phyloP scores from a whole-genome alignment of 2,113 vertebrate species.

The Lampris incognitus region DNA sequence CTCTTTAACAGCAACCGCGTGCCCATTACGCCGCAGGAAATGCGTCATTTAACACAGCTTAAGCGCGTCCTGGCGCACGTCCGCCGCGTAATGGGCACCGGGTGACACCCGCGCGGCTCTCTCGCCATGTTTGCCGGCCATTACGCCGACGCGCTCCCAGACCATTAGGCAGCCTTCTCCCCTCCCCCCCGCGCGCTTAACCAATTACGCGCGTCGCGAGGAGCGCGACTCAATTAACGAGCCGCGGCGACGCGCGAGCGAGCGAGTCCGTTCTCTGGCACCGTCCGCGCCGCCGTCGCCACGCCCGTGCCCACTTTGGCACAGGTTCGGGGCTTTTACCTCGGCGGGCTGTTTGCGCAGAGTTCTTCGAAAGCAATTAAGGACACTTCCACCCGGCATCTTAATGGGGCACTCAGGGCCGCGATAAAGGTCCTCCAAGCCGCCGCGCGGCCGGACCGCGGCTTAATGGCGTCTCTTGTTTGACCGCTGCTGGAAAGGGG shows the following conservation, averaged over 20 bases:
- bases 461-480: constrained; percentile 85
- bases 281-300: neutral
- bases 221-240: constrained; percentile 93
- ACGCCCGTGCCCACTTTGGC: too few relatives aligned
- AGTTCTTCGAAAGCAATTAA: constrained; percentile 77
- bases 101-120: constrained; percentile 62
- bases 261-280: constrained; percentile 8
- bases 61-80: constrained; percentile 44
- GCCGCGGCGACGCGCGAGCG: neutral
- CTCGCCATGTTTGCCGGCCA: constrained; percentile 85
- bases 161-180: constrained; percentile 96
- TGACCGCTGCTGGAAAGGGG: constrained; percentile 78
- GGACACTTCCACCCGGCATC: constrained; percentile 75
- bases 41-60: constrained; percentile 88
- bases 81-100: constrained; percentile 37
- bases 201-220: constrained; percentile 92
- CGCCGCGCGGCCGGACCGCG: constrained; percentile 55
- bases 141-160: constrained; percentile 88
- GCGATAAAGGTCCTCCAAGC: constrained; percentile 81
- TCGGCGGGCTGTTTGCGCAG: constrained; percentile 65
- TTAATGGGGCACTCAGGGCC: constrained; percentile 80
- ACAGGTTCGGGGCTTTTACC: constrained; percentile 25
- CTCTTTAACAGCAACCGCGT: constrained; percentile 54
- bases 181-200: constrained; percentile 89
- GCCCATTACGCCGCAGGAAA: constrained; percentile 70